These are phyloP conservation scores for Triops cancriformis DNA, from an alignment of 1,140 invertebrate genomes.

Conservation along the genomic window DNA sequence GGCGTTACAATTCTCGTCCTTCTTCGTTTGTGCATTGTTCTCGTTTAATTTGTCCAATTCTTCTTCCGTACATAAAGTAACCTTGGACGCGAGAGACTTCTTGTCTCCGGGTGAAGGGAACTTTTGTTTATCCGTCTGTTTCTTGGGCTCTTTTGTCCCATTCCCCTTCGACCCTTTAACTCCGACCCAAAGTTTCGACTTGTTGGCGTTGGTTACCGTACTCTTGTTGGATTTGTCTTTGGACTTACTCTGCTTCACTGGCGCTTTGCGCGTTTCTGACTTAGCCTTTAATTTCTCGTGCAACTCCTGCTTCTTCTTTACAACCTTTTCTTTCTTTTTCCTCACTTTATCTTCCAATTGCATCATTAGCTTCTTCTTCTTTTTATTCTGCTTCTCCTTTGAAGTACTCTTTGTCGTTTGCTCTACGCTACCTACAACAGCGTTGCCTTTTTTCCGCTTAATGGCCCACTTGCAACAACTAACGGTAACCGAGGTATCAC, in stretches of 20 bases:
- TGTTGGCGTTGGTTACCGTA: not conserved
- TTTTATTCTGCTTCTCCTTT: slow-evolving; percentile 27
- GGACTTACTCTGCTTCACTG: slow-evolving; percentile 3
- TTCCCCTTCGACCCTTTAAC: not conserved
- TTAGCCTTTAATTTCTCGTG: slow-evolving; percentile 28
- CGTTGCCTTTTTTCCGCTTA: not conserved
- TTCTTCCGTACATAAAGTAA: not conserved
- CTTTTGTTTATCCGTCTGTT: not conserved
- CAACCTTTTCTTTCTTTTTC: slow-evolving; percentile 30
- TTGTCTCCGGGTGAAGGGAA: not conserved
- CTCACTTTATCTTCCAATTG: slow-evolving; percentile 26
- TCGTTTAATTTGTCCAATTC: not conserved
- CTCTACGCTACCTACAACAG: not conserved
- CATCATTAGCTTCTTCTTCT: slow-evolving; percentile 27
- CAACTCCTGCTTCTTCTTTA: slow-evolving; percentile 27
- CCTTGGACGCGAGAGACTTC: not conserved
- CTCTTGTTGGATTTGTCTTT: not conserved
- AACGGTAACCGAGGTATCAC: slow-evolving; percentile 3
- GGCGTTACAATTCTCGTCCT: slow-evolving; percentile 32
- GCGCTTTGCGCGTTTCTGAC: slow-evolving; percentile 26
- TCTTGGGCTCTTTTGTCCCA: not conserved
- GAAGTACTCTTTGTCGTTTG: not conserved
- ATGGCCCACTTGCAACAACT: slow-evolving; percentile 6
- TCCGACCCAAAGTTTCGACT: not conserved
- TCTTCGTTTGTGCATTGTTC: slow-evolving; percentile 15